phyloP scores from a whole-genome alignment of 2,797 vertebrate species.

The Propithecus deckenii region DNA sequence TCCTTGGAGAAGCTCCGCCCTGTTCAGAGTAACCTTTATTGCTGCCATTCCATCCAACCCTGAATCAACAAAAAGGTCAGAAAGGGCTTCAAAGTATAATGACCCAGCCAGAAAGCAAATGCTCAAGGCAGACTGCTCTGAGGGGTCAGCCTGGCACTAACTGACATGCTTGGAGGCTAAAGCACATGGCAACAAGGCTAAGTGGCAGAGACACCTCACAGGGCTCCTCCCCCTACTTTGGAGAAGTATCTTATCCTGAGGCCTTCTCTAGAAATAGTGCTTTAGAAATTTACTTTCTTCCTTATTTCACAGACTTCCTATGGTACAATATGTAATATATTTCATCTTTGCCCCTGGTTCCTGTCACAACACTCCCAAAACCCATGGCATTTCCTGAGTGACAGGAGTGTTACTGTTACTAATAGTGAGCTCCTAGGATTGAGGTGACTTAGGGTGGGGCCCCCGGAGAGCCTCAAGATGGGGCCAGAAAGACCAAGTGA shows the following conservation, averaged over 20 bases:
- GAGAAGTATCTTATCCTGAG: background rate
- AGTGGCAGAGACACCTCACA: background rate
- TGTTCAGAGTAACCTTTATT: background rate
- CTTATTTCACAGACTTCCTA: background rate
- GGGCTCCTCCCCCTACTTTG: background rate
- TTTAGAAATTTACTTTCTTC: background rate
- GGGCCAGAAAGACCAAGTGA: background rate
- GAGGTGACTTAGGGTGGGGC: background rate
- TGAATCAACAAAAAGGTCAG: constrained; percentile 35
- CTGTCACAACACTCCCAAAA: background rate
- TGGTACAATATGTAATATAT: background rate
- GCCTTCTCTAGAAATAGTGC: background rate
- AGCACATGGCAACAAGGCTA: background rate
- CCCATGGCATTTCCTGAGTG: background rate
- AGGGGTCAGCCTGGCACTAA: background rate
- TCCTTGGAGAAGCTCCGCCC: background rate
- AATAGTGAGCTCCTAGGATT: background rate
- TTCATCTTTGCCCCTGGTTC: background rate
- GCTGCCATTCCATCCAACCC: background rate
- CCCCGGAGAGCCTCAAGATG: background rate
- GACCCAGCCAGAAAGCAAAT: background rate
- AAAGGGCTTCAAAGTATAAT: background rate
- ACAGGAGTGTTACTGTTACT: background rate
- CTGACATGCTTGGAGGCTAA: background rate
- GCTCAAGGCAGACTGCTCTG: background rate